Percentiles rank a stretch among this genome's conserved stretches.
Evolutionary conservation across 1,140 invertebrate genomes (phyloP).

Genomic region (Dreissena rostriformis): DNA sequence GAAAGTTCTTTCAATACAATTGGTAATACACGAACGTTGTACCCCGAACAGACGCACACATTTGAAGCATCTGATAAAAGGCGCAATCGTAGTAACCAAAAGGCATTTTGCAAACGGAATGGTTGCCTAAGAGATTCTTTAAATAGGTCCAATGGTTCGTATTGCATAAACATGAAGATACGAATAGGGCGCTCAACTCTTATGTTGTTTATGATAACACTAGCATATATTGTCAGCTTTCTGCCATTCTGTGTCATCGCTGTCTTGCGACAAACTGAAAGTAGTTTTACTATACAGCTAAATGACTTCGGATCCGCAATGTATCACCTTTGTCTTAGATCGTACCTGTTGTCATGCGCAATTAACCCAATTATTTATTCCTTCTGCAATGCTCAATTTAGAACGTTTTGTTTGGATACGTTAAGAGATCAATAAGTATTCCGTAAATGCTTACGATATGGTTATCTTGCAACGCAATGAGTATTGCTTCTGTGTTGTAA

Average conservation of each 20-base stretch:
- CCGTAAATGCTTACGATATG: too few relatives aligned
- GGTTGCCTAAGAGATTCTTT: constrained; percentile 24
- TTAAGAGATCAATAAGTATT: constrained; percentile 13
- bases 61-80: too few relatives aligned
- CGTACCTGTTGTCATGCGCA: constrained; percentile 49
- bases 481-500: too few relatives aligned
- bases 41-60: background rate
- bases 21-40: background rate
- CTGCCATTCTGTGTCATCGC: constrained; percentile 47
- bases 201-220: constrained; percentile 48
- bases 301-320: background rate
- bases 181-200: constrained; percentile 35
- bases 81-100: background rate
- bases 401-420: constrained; percentile 44
- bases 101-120: constrained; percentile 16
- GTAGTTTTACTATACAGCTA: background rate
- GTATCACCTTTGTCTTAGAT: constrained; percentile 49
- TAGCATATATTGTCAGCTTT: constrained; percentile 44
- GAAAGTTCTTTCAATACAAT: background rate
- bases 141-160: constrained; percentile 14
- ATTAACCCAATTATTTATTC: constrained; percentile 56
- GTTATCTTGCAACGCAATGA: too few relatives aligned
- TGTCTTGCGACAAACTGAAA: constrained; percentile 28
- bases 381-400: constrained; percentile 54
- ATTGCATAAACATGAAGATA: constrained; percentile 28